These are phyloP conservation scores for Riparia riparia DNA, from an alignment of 2,113 vertebrate species.

Conservation along the genomic window DNA sequence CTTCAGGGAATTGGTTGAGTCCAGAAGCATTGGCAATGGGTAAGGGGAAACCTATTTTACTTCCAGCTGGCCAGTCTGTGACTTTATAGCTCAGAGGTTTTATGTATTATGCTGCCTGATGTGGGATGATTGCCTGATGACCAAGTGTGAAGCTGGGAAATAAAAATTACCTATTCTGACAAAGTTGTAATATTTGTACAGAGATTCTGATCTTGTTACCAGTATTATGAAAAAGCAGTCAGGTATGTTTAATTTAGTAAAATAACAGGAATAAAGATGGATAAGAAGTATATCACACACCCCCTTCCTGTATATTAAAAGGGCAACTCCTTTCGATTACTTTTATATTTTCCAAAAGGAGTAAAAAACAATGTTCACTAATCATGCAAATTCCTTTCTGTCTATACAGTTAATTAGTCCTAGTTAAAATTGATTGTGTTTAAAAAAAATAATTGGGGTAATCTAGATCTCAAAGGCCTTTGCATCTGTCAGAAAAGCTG, in stretches of 20 bases:
- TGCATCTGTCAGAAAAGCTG: background rate
- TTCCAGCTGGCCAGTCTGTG: constrained; percentile 36
- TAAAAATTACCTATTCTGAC: background rate
- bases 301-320: background rate
- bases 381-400: background rate
- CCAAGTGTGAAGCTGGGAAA: constrained; percentile 25
- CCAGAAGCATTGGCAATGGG: constrained; percentile 44
- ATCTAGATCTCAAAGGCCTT: background rate
- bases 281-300: background rate
- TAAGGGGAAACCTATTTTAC: constrained; percentile 42
- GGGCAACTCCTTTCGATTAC: background rate
- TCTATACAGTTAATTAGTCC: background rate
- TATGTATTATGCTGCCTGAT: constrained; percentile 36
- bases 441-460: background rate
- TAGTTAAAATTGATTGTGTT: background rate
- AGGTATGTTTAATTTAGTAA: background rate
- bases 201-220: background rate
- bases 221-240: background rate
- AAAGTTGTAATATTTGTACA: background rate
- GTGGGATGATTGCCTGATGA: constrained; percentile 19
- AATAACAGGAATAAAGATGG: background rate
- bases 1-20: constrained; percentile 48
- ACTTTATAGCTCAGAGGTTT: constrained; percentile 24
- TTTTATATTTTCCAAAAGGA: background rate
- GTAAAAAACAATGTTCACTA: background rate